Base-by-base conservation (phyloP, 1,140 invertebrate genomes). In the Drosophila bocki region DNA sequence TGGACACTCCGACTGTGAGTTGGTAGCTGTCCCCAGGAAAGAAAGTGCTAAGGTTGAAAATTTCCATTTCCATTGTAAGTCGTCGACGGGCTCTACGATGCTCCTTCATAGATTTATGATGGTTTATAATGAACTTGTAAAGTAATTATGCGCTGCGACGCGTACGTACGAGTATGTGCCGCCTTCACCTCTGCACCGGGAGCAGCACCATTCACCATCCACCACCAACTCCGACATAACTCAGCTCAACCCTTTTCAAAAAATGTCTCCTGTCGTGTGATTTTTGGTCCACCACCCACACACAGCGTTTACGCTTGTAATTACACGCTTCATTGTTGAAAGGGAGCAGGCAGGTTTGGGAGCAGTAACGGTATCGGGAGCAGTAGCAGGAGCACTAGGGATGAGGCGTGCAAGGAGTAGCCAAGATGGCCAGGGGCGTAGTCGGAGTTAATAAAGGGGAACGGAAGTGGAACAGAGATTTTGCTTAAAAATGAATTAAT, bases 51-150 rank as follows among this genome's bases (percentile, higher is more conserved):
- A 87, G 78, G 83, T 77, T 82, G 63, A 85, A 61, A 78, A 70
- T 77, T 72, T 84, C 50, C 82, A 84, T 80, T 84, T 78, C 39
- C 74, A 76, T 76, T 62, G 70, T 65, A 42, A 78, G 64, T 69
- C 50, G 69, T 29, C 42, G 64, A 45, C 50, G 53, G 57, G 39
- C 63, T 64, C 42, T 44, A 45, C 19, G 51, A 58, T 54, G 22
- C 61, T 68, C 53, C 54, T 67, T 80, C 78, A 83, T 88, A 88
- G 91, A 92, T 92, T 92, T 92, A 92, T 92, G 83, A 86, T 80
- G 78, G 67, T 91, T 91, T 92, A 92, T 92, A 92, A 92, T 92
- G 91, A 92, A 92, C 91, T 92, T 92, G 91, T 92, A 92, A 92
- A 92, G 91, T 91, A 92, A 92, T 92, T 92, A 91, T 92, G 91